Percentiles rank a stretch among this genome's conserved stretches.
Evolutionary conservation across 2,113 vertebrate genomes (phyloP).

Genomic region (Ammodytes marinus): DNA sequence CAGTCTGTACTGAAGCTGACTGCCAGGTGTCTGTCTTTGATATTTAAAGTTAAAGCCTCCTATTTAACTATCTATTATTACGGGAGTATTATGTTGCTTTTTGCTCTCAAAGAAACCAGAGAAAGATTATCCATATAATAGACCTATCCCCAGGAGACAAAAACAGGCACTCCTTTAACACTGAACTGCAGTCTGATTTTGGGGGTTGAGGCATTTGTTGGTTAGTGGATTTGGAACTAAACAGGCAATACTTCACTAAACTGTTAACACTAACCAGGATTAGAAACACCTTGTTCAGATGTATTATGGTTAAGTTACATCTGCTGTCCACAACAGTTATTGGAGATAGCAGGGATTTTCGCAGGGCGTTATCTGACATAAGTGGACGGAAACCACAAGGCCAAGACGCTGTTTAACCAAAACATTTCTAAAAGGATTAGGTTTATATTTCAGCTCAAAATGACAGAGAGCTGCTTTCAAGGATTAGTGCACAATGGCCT

Average conservation of each 20-base stretch:
- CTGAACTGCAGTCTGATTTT: slow-evolving; percentile 18
- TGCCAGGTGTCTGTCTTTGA: slow-evolving; percentile 35
- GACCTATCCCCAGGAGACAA: slow-evolving; percentile 1
- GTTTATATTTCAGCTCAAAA: neutral
- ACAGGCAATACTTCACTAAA: slow-evolving; percentile 13
- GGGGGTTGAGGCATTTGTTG: slow-evolving; percentile 22
- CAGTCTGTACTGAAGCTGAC: neutral
- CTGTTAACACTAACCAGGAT: slow-evolving; percentile 25
- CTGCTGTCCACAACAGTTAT: neutral
- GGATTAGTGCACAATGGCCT: neutral
- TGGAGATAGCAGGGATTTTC: neutral
- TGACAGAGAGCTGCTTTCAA: neutral
- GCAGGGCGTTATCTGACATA: neutral
- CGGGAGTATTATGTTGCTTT: neutral
- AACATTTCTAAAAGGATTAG: neutral
- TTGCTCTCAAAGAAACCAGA: slow-evolving; percentile 24
- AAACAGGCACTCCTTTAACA: slow-evolving; percentile 5
- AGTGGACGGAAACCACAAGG: neutral
- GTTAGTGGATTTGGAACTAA: slow-evolving; percentile 27
- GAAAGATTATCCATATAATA: slow-evolving; percentile 13
- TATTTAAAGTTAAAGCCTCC: slow-evolving; percentile 7
- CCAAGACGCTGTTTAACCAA: neutral
- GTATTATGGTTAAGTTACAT: slow-evolving; percentile 7
- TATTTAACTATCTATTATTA: neutral
- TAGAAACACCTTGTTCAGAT: slow-evolving; percentile 2